Percentiles rank a stretch among this genome's conserved stretches.
Evolutionary conservation across 2,113 vertebrate species (phyloP).

Genomic region (Dipodomys merriami): DNA sequence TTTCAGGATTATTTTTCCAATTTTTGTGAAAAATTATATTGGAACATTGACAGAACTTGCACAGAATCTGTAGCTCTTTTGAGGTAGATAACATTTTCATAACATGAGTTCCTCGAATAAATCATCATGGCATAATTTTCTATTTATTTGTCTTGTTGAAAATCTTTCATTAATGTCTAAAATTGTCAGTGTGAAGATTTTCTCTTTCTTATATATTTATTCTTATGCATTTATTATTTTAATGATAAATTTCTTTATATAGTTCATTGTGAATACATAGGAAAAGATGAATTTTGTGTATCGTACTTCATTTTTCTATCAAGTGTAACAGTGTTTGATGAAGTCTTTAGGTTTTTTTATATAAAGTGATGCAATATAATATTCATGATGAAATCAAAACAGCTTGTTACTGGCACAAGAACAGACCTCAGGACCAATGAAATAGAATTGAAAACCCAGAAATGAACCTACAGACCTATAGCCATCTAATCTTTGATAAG

Average conservation of each 20-base stretch:
- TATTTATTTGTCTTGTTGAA: not conserved
- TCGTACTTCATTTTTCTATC: not conserved
- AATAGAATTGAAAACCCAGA: no score
- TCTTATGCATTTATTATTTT: not conserved
- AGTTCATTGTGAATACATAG: not conserved
- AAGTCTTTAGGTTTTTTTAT: not conserved
- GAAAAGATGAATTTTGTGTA: not conserved
- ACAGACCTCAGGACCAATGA: no score
- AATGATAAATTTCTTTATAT: not conserved
- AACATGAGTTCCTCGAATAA: not conserved
- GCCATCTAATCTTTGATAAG: no score
- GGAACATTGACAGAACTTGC: not conserved
- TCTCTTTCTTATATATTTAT: not conserved
- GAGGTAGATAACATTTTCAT: not conserved
- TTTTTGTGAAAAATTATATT: not conserved
- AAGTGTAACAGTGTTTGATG: not conserved
- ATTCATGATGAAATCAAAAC: not conserved
- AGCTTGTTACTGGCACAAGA: no score
- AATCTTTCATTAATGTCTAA: not conserved
- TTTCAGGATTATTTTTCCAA: not conserved
- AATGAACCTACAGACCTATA: no score
- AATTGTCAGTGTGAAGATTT: not conserved
- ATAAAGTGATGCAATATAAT: not conserved
- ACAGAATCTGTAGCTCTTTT: not conserved
- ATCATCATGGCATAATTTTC: not conserved